phyloP scores from a whole-genome alignment of 2,797 vertebrate species.

The Mus caroli region DNA sequence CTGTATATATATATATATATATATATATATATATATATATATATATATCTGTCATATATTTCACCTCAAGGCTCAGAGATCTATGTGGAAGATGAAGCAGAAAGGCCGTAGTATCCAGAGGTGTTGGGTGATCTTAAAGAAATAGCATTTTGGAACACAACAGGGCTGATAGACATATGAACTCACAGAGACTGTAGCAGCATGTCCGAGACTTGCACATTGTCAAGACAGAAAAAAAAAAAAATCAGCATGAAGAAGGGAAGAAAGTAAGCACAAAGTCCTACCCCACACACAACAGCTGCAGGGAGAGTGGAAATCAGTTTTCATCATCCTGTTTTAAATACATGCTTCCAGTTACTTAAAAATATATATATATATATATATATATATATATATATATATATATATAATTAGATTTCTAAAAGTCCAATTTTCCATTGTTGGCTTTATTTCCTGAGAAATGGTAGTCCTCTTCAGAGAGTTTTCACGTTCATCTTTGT shows the following conservation, averaged over 20 bases:
- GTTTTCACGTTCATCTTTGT: not conserved
- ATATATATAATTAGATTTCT: not conserved
- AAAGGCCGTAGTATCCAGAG: too few relatives aligned
- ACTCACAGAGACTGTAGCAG: not conserved
- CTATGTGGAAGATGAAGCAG: too few relatives aligned
- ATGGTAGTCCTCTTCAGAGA: not conserved
- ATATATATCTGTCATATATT: not conserved
- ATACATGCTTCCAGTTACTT: not conserved
- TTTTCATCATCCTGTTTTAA: not conserved
- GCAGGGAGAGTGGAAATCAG: not conserved
- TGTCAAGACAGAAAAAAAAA: not conserved
- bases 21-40: not conserved
- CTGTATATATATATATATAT: not conserved
- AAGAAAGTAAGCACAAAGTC: not conserved
- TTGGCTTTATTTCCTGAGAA: not conserved
- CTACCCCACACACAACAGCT: not conserved
- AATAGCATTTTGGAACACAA: not conserved
- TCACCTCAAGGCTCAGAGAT: not conserved
- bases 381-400: not conserved
- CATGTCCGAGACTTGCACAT: not conserved
- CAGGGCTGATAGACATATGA: not conserved
- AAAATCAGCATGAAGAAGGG: not conserved
- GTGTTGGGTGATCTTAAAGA: not conserved
- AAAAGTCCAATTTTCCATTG: not conserved
- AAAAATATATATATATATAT: not conserved